Conservation (phyloP, 2,888 invertebrate genomes). For the Lochmaea capreae region DNA sequence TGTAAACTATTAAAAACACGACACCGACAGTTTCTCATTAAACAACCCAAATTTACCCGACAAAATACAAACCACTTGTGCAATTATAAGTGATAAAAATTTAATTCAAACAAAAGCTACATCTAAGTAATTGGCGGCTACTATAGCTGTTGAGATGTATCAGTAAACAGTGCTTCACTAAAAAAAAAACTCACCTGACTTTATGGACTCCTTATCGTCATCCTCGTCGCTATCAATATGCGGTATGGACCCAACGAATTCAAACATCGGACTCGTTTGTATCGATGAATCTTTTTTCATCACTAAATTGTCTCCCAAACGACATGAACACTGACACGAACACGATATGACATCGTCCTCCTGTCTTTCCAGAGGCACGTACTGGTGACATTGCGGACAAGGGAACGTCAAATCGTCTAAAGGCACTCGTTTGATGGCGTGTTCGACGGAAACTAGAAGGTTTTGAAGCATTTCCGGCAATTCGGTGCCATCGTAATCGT, state of each 20-base stretch:
- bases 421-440: constrained; percentile 74
- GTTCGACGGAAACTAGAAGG: constrained; percentile 76
- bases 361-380: constrained; percentile 62
- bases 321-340: constrained; percentile 63
- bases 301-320: constrained; percentile 57
- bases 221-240: constrained; percentile 81
- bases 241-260: constrained; percentile 75
- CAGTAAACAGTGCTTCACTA: too few species aligned
- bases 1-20: too few species aligned
- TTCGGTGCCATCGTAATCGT: constrained; percentile 66
- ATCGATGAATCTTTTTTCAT: constrained; percentile 65
- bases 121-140: too few species aligned
- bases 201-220: constrained; percentile 63
- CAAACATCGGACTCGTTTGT: constrained; percentile 72
- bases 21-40: too few species aligned
- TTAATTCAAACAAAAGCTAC: too few species aligned
- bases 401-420: constrained; percentile 76
- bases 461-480: constrained; percentile 74
- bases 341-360: constrained; percentile 57
- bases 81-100: too few species aligned
- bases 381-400: constrained; percentile 67
- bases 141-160: too few species aligned
- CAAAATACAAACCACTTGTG: too few species aligned
- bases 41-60: too few species aligned
- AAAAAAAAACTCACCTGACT: constrained; percentile 58